These are phyloP conservation scores for Lepidocyrtinus sp. DNA, from an alignment of 2,888 invertebrate genomes.

Conservation along the genomic window DNA sequence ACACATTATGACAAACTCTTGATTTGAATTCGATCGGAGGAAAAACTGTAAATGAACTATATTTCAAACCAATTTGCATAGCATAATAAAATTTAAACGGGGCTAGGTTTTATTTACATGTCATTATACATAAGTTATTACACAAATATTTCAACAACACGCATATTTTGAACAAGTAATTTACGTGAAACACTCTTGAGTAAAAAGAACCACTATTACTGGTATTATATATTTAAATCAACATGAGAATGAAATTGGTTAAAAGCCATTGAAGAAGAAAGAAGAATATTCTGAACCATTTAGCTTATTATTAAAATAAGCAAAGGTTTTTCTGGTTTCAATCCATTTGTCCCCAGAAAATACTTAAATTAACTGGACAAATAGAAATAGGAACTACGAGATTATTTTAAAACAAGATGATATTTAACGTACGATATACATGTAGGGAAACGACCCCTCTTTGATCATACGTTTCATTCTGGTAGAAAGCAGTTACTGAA, in stretches of 20 bases:
- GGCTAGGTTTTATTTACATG: not conserved
- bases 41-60: not conserved
- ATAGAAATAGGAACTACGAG: not conserved
- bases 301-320: not conserved
- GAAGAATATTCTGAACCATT: not conserved
- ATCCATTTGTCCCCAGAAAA: not conserved
- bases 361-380: not conserved
- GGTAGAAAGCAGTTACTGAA: constrained; percentile 21
- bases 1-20: too few species aligned
- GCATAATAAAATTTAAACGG: not conserved
- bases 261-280: not conserved
- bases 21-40: not conserved
- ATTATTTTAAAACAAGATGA: not conserved
- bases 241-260: not conserved
- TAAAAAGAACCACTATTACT: not conserved
- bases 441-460: not conserved
- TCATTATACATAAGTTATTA: constrained; percentile 8
- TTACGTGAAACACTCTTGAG: not conserved
- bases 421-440: not conserved
- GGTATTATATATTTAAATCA: not conserved
- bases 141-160: not conserved
- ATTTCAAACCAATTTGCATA: not conserved
- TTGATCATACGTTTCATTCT: not conserved
- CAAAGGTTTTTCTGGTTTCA: not conserved
- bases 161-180: not conserved